These are phyloP conservation scores for Polylopha cassiicola DNA, from an alignment of 2,888 invertebrate genomes.

Conservation along the genomic window DNA sequence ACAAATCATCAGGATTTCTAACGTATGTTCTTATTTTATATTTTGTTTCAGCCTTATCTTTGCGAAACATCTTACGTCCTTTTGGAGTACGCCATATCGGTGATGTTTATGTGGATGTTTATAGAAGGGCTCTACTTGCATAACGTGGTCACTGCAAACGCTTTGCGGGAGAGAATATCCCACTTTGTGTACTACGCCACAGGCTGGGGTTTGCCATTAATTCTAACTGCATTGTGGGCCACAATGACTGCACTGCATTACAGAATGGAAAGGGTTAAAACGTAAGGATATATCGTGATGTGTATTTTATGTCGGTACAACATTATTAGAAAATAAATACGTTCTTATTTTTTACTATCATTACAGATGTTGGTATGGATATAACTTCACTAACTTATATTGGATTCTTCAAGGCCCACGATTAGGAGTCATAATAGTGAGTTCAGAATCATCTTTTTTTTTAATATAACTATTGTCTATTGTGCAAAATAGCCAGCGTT, in stretches of 20 bases:
- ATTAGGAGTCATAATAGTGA: constrained; percentile 86
- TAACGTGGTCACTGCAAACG: constrained; percentile 86
- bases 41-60: constrained; percentile 82
- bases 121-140: constrained; percentile 95
- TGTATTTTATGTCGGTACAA: not conserved
- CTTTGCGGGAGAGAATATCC: constrained; percentile 78
- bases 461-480: not conserved
- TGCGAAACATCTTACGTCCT: constrained; percentile 88
- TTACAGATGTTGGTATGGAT: constrained; percentile 88
- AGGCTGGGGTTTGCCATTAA: constrained; percentile 86
- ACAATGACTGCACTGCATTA: constrained; percentile 70
- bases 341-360: constrained; percentile 17
- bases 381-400: constrained; percentile 86
- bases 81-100: constrained; percentile 91
- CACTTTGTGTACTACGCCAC: constrained; percentile 79
- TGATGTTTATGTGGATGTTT: constrained; percentile 98
- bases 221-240: constrained; percentile 84
- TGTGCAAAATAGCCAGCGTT: too few relatives aligned
- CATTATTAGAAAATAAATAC: constrained; percentile 6
- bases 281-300: constrained; percentile 32
- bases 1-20: too few relatives aligned
- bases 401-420: constrained; percentile 96
- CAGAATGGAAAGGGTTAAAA: constrained; percentile 41
- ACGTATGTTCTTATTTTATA: too few relatives aligned
- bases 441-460: constrained; percentile 33